phyloP scores from a whole-genome alignment of 2,113 vertebrate species.

The Scalopus aquaticus region DNA sequence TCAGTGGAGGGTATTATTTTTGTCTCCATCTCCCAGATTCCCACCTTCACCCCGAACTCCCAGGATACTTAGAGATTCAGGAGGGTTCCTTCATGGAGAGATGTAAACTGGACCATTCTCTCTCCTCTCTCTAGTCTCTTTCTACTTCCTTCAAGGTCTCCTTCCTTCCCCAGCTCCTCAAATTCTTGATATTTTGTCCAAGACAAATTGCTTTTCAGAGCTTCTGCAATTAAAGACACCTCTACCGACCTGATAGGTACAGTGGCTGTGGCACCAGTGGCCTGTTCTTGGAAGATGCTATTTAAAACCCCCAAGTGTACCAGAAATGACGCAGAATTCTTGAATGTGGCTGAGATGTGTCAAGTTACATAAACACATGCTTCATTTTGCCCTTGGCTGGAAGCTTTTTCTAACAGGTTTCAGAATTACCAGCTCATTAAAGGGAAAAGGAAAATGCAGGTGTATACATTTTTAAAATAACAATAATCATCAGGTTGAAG shows the following conservation, averaged over 20 bases:
- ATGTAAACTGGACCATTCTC: neutral
- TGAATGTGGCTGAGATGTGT: neutral
- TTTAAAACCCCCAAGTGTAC: constrained; percentile 66
- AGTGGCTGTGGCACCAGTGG: constrained; percentile 12
- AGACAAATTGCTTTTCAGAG: constrained; percentile 58
- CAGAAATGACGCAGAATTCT: neutral
- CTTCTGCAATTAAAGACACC: neutral
- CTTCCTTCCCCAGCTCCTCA: neutral
- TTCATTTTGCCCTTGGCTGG: constrained; percentile 55
- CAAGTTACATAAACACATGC: neutral
- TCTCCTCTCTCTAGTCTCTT: neutral
- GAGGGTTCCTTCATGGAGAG: neutral
- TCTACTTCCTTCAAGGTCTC: neutral
- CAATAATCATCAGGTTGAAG: neutral
- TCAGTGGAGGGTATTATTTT: neutral
- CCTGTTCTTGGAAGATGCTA: constrained; percentile 60
- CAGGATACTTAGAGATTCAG: neutral
- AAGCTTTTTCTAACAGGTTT: constrained; percentile 44
- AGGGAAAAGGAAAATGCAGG: neutral
- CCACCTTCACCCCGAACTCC: neutral
- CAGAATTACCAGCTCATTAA: constrained; percentile 17
- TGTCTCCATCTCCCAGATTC: neutral
- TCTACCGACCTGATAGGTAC: constrained; percentile 29
- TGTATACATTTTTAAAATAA: neutral
- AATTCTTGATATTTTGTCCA: constrained; percentile 39